These are phyloP conservation scores for Polylopha cassiicola DNA, from an alignment of 2,888 invertebrate species.

Conservation along the genomic window DNA sequence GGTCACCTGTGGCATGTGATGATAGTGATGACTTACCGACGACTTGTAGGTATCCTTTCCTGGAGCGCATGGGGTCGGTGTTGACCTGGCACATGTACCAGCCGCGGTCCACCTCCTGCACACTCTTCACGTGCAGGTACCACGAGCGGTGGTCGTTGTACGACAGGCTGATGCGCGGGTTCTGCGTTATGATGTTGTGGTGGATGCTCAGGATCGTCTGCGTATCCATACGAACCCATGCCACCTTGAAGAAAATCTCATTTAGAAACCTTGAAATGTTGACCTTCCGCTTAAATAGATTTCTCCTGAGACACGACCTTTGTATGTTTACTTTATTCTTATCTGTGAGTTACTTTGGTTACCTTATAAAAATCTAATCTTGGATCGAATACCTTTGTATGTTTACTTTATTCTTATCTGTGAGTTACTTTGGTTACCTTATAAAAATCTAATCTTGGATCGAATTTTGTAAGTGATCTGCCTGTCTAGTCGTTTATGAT, in stretches of 20 bases:
- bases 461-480: too few species aligned
- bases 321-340: too few species aligned
- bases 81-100: slow-evolving; percentile 97
- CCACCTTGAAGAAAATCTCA: slow-evolving; percentile 78
- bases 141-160: slow-evolving; percentile 94
- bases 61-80: slow-evolving; percentile 93
- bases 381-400: too few species aligned
- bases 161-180: slow-evolving; percentile 89
- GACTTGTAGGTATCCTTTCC: slow-evolving; percentile 93
- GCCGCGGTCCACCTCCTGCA: slow-evolving; percentile 91
- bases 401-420: too few species aligned
- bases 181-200: slow-evolving; percentile 93
- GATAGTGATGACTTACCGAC: slow-evolving; percentile 81
- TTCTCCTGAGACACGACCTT: too few species aligned
- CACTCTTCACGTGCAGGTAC: slow-evolving; percentile 92
- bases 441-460: too few species aligned
- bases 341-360: too few species aligned
- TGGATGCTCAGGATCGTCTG: slow-evolving; percentile 95
- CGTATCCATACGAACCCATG: slow-evolving; percentile 95
- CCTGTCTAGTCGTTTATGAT: too few species aligned
- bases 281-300: too few species aligned
- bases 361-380: too few species aligned
- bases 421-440: too few species aligned
- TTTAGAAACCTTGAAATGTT: background rate
- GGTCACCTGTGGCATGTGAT: background rate